Evolutionary conservation across 1,140 invertebrate species (phyloP), one percentile per base, ranked within the genome.

Genomic region (Carposina sasakii): DNA sequence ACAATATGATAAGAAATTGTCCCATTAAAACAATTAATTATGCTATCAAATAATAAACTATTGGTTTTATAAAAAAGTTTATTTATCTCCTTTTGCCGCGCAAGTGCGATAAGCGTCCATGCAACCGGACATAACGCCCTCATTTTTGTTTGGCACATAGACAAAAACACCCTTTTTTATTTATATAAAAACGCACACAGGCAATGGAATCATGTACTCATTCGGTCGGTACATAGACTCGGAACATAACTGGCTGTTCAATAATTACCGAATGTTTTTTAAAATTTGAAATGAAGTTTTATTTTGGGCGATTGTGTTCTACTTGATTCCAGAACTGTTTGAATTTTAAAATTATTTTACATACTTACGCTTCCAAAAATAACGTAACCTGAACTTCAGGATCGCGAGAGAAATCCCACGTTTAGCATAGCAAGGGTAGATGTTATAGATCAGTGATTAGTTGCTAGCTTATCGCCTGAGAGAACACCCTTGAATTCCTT

Each of bases 111-210:
- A 82, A 79, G 74, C 79, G 76, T 65, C 67, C 64, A 65, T 71
- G 59, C 76, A 68, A 67, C 66, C 68, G 78, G 76, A 81, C 79
- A 83, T 83, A 78, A 81, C 75, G 75, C 59, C 65, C 79, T 81
- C 79, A 83, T 83, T 83, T 83, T 83, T 83, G 81, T 83, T 83
- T 77, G 76, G 75, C 76, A 83, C 75, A 83, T 83, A 83, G 79
- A 79, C 76, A 78, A 82, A 82, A 82, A 82, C 76, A 82, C 71
- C 75, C 78, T 82, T 79, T 81, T 79, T 81, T 81, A 63, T n/a
- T n/a, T n/a, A n/a, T n/a, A n/a, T n/a, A n/a, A n/a, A 63, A 64
- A 46, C 26, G 41, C 52, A 40, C 40, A 26, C 33, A 43, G 46
- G 44, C 58, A 64, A 67, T 59, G 54, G 60, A 46, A n/a, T 28